These are phyloP conservation scores for Bedellia somnulentella DNA, from an alignment of 2,888 invertebrate genomes.

Conservation along the genomic window DNA sequence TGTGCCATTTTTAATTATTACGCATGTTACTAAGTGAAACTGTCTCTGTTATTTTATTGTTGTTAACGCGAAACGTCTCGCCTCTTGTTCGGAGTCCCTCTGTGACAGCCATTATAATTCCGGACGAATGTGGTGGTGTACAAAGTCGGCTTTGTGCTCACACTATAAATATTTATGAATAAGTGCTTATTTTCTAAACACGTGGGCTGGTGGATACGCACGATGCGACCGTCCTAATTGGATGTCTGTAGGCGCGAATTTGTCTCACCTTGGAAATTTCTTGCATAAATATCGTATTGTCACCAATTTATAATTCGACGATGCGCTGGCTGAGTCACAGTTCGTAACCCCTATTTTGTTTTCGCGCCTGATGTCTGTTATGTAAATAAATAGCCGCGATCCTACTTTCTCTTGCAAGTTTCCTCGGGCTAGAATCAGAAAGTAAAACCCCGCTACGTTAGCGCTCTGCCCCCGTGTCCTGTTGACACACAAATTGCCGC, in stretches of 20 bases:
- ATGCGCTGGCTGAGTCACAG: too few species aligned
- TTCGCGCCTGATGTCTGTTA: too few species aligned
- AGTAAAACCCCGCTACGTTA: conserved; percentile 57
- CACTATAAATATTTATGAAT: conserved; percentile 55
- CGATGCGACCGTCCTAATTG: conserved; percentile 48
- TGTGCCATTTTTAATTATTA: conserved; percentile 36
- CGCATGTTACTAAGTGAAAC: conserved; percentile 49
- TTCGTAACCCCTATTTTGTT: too few species aligned
- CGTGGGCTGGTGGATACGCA: conserved; percentile 53
- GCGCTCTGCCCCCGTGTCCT: conserved; percentile 49
- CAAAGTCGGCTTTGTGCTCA: conserved; percentile 48
- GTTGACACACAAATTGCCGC: conserved; percentile 51
- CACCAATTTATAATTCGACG: conserved; percentile 13
- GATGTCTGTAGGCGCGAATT: conserved; percentile 44
- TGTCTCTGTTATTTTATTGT: conserved; percentile 44
- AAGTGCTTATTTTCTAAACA: conserved; percentile 50
- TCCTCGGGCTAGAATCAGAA: conserved; percentile 54
- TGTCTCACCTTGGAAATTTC: conserved; percentile 24
- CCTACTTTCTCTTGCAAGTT: conserved; percentile 59
- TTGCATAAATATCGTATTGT: conserved; percentile 17
- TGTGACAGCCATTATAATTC: conserved; percentile 58
- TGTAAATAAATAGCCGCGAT: conserved; percentile 3
- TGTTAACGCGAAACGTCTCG: conserved; percentile 48
- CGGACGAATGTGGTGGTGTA: conserved; percentile 49
- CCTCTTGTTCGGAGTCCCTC: conserved; percentile 50